Evolutionary conservation across 2,888 invertebrate species (phyloP), one percentile per base, ranked within the genome.

Genomic region (Machimus rusticus): DNA sequence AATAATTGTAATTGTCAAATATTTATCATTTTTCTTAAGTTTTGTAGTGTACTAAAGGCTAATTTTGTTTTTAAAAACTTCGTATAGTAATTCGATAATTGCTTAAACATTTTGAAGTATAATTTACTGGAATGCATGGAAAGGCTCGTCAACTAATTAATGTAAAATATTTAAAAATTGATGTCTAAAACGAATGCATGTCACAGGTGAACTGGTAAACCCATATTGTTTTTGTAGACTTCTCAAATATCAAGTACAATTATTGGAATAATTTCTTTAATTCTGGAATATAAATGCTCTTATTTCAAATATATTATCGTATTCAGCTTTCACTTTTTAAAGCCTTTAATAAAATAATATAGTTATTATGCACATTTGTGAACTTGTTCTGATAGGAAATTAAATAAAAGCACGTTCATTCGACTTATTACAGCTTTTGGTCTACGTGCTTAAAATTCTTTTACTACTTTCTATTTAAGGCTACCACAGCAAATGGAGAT

Each of bases 401-500:
- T n/a, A 51, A 1, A 51, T 51, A 78, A 39, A 23, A 46, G 23
- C 14, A 16, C 46, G 6, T 46, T 39, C 39, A 39, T 39, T 78
- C 43, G 5, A 43, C 12, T 43, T 46, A 46, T 46, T 43, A 28
- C 1, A 78, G n/a, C 14, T 5, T 3, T 34, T 66, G n/a, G 57
- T 39, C 57, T 23, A 39, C 8, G 37, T 81, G 14, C 79, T 76
- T 76, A 31, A 9, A 12, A 66, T 23, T 23, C 3, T 2, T 23
- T 66, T 28, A 12, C 28, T 23, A 66, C 19, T 66, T 66, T 46
- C 9, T 85, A 51, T 89, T 88, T 14, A 93, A 95, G 94, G 96
- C 97, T 85, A 95, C 96, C 74, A 96, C 97, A 85, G 95, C 96
- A 79, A 97, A 96, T 91, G 98, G 98, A 74, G 99, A 99, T 92